phyloP scores from a whole-genome alignment of 2,113 vertebrate genomes.

The Oncorhynchus tshawytscha region DNA sequence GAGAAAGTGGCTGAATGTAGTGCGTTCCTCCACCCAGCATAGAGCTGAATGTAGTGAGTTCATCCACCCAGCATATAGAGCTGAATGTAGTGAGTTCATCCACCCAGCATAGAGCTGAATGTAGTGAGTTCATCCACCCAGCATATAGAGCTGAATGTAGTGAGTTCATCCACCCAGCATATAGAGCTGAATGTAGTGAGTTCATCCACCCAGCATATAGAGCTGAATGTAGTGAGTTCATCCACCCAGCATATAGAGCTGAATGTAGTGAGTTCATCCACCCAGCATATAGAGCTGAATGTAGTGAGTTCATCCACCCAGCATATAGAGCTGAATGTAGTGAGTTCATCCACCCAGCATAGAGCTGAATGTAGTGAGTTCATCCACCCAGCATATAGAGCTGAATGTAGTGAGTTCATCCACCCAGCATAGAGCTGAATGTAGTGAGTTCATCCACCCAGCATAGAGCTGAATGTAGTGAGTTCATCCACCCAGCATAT shows the following conservation, averaged over 20 bases:
- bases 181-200: conserved; percentile 1
- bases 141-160: conserved; percentile 24
- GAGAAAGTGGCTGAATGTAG: conserved; percentile 7
- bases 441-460: conserved; percentile 35
- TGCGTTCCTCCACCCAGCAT: conserved; percentile 30
- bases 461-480: conserved; percentile 23
- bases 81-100: conserved; percentile 33
- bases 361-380: conserved; percentile 19
- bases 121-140: conserved; percentile 30
- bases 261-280: neutral
- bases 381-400: neutral
- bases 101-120: conserved; percentile 8
- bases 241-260: conserved; percentile 39
- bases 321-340: neutral
- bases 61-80: conserved; percentile 1
- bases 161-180: neutral
- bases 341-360: conserved; percentile 32
- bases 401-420: conserved; percentile 33
- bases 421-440: conserved; percentile 36
- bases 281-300: neutral
- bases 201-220: conserved; percentile 21
- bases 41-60: conserved; percentile 20
- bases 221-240: conserved; percentile 29
- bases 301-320: conserved; percentile 31
- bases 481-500: neutral